These are phyloP conservation scores for Ectemnius lituratus DNA, from an alignment of 2,888 invertebrate species.

Conservation along the genomic window DNA sequence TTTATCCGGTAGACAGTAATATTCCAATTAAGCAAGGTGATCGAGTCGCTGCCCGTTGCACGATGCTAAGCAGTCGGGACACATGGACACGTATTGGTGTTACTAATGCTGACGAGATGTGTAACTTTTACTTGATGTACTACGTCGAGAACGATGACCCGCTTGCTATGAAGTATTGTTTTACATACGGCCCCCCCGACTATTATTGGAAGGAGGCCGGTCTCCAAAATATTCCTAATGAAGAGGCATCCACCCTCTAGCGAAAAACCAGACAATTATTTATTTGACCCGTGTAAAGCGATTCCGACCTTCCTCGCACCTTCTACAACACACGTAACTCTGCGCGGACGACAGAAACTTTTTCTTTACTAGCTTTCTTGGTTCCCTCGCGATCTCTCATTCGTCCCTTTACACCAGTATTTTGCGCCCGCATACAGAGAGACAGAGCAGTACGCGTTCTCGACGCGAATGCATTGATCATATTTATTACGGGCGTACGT, in stretches of 20 bases:
- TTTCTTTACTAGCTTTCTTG: too few species aligned
- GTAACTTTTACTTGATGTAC: slow-evolving; percentile 97
- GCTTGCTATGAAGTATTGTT: slow-evolving; percentile 89
- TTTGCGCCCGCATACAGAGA: too few species aligned
- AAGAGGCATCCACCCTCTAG: slow-evolving; percentile 82
- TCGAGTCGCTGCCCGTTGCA: slow-evolving; percentile 92
- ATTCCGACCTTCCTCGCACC: too few species aligned
- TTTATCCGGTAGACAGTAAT: slow-evolving; percentile 87
- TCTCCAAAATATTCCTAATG: slow-evolving; percentile 87
- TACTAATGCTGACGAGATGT: slow-evolving; percentile 95
- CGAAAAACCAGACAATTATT: not conserved
- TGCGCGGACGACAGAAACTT: too few species aligned
- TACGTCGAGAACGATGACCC: slow-evolving; percentile 89
- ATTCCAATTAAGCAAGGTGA: slow-evolving; percentile 85
- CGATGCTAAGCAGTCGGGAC: slow-evolving; percentile 88
- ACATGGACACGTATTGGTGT: slow-evolving; percentile 86
- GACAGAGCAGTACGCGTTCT: too few species aligned
- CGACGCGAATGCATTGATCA: too few species aligned
- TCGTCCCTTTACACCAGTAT: too few species aligned
- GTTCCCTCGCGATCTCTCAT: too few species aligned
- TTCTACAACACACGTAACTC: too few species aligned
- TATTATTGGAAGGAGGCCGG: slow-evolving; percentile 88
- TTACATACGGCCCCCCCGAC: slow-evolving; percentile 89
- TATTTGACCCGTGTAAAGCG: too few species aligned
- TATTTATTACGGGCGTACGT: too few species aligned